Percentiles rank a stretch among this genome's conserved stretches.
These are phyloP conservation scores for Drosophila tsacasi DNA, from an alignment of 1,140 invertebrate genomes.

Conservation along the genomic window DNA sequence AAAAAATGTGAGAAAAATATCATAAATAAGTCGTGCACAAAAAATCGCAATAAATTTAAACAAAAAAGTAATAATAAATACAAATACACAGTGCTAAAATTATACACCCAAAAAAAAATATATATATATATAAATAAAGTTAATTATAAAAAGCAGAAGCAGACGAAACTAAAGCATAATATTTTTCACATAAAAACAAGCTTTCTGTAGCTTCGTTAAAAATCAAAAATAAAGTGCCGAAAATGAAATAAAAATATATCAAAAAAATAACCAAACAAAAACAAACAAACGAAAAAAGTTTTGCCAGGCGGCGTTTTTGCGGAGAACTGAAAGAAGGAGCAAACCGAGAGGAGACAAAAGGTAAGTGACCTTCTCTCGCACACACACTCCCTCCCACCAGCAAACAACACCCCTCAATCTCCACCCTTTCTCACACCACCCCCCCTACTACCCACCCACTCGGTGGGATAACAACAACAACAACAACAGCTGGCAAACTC, in stretches of 20 bases:
- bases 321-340: constrained; percentile 20
- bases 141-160: neutral
- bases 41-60: neutral
- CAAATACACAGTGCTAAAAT: constrained; percentile 7
- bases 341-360: constrained; percentile 55
- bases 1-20: constrained; percentile 6
- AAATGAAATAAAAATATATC: constrained; percentile 1
- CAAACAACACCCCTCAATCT: neutral
- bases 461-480: constrained; percentile 16
- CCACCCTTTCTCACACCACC: neutral
- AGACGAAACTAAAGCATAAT: neutral
- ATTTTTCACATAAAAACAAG: neutral
- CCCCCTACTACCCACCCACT: no score
- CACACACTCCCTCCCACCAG: constrained; percentile 3
- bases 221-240: constrained; percentile 13
- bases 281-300: constrained; percentile 23
- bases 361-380: constrained; percentile 70
- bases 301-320: constrained; percentile 35
- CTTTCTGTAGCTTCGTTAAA: constrained; percentile 2
- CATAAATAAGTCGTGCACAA: constrained; percentile 3
- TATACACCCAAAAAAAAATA: neutral
- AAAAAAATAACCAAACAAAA: constrained; percentile 26
- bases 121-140: constrained; percentile 20
- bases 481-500: constrained; percentile 20
- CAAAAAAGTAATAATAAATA: constrained; percentile 2